phyloP scores from a whole-genome alignment of 1,140 invertebrate genomes.

The Colletes gigas region DNA sequence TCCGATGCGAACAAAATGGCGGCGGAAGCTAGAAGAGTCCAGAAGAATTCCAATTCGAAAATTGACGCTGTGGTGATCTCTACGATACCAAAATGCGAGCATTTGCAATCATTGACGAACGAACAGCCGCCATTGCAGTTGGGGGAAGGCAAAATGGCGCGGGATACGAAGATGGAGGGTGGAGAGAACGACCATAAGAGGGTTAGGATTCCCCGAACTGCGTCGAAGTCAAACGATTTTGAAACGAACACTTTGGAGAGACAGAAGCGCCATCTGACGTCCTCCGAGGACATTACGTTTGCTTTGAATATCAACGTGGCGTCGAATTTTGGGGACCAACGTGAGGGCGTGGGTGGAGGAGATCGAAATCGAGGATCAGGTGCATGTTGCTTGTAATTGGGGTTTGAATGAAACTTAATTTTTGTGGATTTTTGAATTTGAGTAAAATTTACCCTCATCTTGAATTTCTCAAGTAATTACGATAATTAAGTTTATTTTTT shows the following conservation, averaged over 20 bases:
- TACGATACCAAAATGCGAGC: constrained; percentile 71
- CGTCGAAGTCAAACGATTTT: constrained; percentile 70
- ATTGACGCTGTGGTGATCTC: constrained; percentile 67
- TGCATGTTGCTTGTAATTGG: constrained; percentile 3
- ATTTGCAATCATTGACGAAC: constrained; percentile 36
- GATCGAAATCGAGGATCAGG: constrained; percentile 26
- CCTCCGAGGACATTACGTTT: constrained; percentile 64
- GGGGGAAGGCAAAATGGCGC: not conserved
- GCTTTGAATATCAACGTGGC: constrained; percentile 68
- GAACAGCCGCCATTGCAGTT: not conserved
- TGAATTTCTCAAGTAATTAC: no score
- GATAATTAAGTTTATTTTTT: not conserved
- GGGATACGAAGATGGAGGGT: not conserved
- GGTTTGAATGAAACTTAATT: no score
- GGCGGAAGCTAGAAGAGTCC: no score
- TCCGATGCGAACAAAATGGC: no score
- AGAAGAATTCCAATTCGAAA: not conserved
- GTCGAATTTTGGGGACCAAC: not conserved
- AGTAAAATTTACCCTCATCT: no score
- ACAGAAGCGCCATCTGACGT: constrained; percentile 63
- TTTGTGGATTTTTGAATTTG: no score
- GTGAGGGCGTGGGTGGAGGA: constrained; percentile 21
- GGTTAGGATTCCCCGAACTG: constrained; percentile 60
- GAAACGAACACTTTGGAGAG: constrained; percentile 59
- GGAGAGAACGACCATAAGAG: constrained; percentile 43